phyloP scores from a whole-genome alignment of 2,888 invertebrate genomes.

The Scaptomyza tumidula region DNA sequence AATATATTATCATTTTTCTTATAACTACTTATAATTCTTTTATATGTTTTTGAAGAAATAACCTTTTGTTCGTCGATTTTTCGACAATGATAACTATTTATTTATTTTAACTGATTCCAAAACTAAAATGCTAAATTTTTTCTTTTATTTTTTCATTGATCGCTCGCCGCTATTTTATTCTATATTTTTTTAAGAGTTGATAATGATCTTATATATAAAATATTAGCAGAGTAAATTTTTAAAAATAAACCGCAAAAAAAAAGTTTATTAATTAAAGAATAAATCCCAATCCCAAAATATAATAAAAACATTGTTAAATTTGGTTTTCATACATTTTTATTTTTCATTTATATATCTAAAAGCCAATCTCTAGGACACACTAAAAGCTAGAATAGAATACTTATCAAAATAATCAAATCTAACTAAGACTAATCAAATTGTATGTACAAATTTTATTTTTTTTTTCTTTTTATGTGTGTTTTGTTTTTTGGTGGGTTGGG shows the following conservation, averaged over 20 bases:
- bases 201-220: too few species aligned
- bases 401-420: slow-evolving; percentile 50
- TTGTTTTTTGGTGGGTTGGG: slow-evolving; percentile 54
- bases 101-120: too few species aligned
- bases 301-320: slow-evolving; percentile 3
- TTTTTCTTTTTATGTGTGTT: slow-evolving; percentile 7
- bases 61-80: too few species aligned
- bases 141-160: too few species aligned
- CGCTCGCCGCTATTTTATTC: too few species aligned
- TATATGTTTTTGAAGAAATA: too few species aligned
- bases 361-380: slow-evolving; percentile 58
- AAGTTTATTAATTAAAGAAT: not conserved
- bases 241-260: not conserved
- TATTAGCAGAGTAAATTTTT: too few species aligned
- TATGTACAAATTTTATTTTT: slow-evolving; percentile 57
- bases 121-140: too few species aligned
- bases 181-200: too few species aligned
- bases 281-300: slow-evolving; percentile 11
- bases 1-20: too few species aligned
- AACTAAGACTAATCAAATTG: slow-evolving; percentile 56
- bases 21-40: too few species aligned
- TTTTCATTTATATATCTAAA: slow-evolving; percentile 44
- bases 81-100: too few species aligned
- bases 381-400: slow-evolving; percentile 59
- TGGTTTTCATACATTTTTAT: slow-evolving; percentile 50